Base-by-base conservation (phyloP, 1,140 invertebrate genomes). In the Samia ricini region DNA sequence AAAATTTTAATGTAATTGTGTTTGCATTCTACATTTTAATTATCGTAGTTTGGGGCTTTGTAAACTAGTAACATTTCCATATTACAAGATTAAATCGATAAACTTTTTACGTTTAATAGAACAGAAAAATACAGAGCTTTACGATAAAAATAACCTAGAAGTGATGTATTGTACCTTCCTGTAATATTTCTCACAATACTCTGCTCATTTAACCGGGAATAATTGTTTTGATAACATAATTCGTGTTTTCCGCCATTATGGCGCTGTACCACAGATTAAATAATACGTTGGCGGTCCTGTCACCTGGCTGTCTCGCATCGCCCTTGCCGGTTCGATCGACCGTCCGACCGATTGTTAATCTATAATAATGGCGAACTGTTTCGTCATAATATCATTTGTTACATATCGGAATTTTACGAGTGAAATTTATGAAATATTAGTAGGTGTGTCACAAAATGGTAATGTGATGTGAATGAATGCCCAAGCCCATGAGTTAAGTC, bases 201-300 rank as follows among this genome's bases (percentile, higher is more conserved):
- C 52, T 6, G 5, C 7, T 33, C 56, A 56, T 56, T 60, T 33
- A 59, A 49, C 56, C 60, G 54, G 60, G 54, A 63, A 62, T 69
- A 66, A 69, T 65, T 62, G 56, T 69, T 69, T 54, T 66, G 63
- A 69, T 60, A 60, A 65, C 61, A 69, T 69, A 69, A 69, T 69
- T 62, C 60, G 63, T 65, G 60, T 60, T 69, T 63, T 65, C 63
- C 63, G 67, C 63, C 65, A 63, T 66, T 55, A 42, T 67, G 50
- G 50, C 56, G 18, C 54, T 42, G 33, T 4, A 4, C 33, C 33
- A 42, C 33, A 42, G 33, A 42, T 15, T 42, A 42, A 42, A 42
- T 42, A 42, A 42, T 15, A 42, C 33, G 4, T 42, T 42, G 33
- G 33, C 33, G 33, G 33, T 50, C 33, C 62, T 52, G 50, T 59